A percentile compares a stretch with the other conserved stretches of the same genome.
These are phyloP conservation scores for Xiphorhynchus elegans DNA, from an alignment of 2,113 vertebrate species.

Conservation along the genomic window DNA sequence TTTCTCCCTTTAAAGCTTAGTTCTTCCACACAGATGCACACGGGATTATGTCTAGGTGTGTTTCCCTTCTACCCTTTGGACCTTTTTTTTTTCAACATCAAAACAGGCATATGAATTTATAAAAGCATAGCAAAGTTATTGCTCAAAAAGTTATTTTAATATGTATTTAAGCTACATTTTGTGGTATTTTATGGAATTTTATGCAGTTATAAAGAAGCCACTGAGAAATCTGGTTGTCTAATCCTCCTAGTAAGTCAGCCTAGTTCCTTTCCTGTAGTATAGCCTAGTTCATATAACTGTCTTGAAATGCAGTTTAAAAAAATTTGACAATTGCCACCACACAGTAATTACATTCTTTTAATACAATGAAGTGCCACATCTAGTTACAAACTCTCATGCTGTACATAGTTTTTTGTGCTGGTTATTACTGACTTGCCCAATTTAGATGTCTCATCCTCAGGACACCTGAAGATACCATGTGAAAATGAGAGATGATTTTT, in stretches of 20 bases:
- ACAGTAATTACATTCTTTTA: neutral
- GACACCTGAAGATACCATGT: neutral
- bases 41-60: neutral
- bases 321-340: neutral
- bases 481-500: neutral
- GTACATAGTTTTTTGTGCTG: neutral
- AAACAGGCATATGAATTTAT: neutral
- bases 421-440: neutral
- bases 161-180: neutral
- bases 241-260: neutral
- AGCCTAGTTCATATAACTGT: neutral
- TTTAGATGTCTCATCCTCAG: neutral
- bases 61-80: neutral
- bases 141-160: neutral
- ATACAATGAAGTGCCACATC: neutral
- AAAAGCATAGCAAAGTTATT: neutral
- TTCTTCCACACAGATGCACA: neutral
- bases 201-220: neutral
- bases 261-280: neutral
- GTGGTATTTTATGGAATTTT: neutral
- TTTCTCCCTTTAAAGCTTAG: neutral
- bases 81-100: neutral
- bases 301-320: neutral
- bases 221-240: neutral
- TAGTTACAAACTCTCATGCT: neutral